A percentile compares a stretch with the other conserved stretches of the same genome.
These are phyloP conservation scores for Xenus cinereus DNA, from an alignment of 2,113 vertebrate genomes.

Conservation along the genomic window DNA sequence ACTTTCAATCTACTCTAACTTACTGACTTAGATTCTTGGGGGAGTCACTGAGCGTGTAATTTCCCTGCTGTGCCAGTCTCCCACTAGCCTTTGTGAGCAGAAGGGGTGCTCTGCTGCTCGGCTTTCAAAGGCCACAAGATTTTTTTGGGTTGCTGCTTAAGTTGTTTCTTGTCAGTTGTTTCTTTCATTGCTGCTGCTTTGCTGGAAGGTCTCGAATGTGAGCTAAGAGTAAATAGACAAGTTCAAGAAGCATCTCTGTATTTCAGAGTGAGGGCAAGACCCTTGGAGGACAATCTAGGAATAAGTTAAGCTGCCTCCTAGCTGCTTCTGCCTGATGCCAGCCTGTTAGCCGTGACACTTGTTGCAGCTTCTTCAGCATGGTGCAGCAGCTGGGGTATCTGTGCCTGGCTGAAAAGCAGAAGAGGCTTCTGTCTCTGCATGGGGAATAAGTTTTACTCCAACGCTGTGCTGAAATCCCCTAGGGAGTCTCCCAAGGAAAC, in stretches of 20 bases:
- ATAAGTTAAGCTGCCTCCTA: background rate
- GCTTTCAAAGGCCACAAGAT: background rate
- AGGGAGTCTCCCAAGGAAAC: background rate
- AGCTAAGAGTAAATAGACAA: background rate
- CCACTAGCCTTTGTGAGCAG: background rate
- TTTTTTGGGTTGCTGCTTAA: background rate
- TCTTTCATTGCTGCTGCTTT: too few species aligned
- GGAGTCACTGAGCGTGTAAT: accelerated
- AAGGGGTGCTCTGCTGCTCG: background rate
- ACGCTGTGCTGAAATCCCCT: background rate
- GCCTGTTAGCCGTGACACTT: background rate
- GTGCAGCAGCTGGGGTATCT: background rate
- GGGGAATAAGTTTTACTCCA: background rate
- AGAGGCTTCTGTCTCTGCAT: background rate
- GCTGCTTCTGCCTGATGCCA: background rate
- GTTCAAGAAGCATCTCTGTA: background rate
- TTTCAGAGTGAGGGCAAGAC: background rate
- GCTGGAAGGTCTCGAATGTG: background rate
- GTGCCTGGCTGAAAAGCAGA: background rate
- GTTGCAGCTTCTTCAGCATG: background rate
- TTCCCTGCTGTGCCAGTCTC: background rate
- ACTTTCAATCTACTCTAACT: background rate
- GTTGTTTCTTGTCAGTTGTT: background rate
- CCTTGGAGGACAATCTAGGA: background rate
- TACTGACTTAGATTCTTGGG: background rate